Percentiles rank a stretch among this genome's conserved stretches.
Evolutionary conservation across 1,140 invertebrate genomes (phyloP).

Genomic region (Mercenaria mercenaria): DNA sequence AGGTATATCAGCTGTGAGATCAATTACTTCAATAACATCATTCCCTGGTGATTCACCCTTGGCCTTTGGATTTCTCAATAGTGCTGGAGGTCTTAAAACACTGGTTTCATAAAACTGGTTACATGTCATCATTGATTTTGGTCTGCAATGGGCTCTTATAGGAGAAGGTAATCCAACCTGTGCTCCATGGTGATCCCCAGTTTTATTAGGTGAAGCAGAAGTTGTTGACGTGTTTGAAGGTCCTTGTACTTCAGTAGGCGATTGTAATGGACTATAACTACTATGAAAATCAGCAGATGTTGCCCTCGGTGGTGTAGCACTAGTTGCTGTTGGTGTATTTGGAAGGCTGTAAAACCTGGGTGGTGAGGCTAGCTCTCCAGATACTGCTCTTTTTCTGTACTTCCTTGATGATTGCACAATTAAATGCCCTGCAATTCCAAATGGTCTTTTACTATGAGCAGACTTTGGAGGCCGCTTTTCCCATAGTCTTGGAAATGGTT

Average conservation of each 20-base stretch:
- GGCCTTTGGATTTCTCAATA: background rate
- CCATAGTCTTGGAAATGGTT: slow-evolving; percentile 2
- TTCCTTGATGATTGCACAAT: background rate
- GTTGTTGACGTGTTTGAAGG: background rate
- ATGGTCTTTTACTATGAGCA: slow-evolving; percentile 27
- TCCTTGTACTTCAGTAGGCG: background rate
- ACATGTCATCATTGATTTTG: background rate
- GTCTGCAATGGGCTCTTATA: slow-evolving; percentile 36
- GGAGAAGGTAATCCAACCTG: background rate
- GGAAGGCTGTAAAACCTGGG: slow-evolving; percentile 36
- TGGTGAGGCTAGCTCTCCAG: background rate
- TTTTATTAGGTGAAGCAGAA: background rate
- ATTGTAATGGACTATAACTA: background rate
- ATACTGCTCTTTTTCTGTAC: background rate
- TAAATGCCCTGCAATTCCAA: slow-evolving; percentile 49
- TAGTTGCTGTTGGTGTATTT: background rate
- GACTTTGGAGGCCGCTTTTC: slow-evolving; percentile 18
- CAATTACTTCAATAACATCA: slow-evolving; percentile 23
- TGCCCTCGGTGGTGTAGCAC: background rate
- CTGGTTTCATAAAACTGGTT: slow-evolving; percentile 24
- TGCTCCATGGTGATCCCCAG: background rate
- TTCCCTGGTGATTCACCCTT: no score
- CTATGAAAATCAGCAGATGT: background rate
- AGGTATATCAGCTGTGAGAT: background rate
- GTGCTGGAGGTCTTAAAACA: slow-evolving; percentile 34